Conservation (phyloP, 1,140 invertebrate species). For the Polypedilum vanderplanki region DNA sequence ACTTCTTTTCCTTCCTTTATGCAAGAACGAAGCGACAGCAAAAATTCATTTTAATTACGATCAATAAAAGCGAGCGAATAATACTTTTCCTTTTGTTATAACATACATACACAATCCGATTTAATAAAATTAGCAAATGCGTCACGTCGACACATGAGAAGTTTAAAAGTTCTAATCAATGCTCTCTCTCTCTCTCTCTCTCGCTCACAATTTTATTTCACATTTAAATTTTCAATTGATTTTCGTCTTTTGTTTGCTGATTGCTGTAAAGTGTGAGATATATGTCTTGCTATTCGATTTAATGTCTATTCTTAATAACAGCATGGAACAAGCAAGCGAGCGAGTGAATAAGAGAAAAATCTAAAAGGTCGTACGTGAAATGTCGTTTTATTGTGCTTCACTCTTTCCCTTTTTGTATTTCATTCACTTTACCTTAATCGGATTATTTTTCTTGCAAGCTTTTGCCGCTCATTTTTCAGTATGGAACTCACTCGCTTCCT, state of each 20-base stretch:
- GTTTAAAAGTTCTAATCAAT: conserved; percentile 6
- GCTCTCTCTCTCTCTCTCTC: not conserved
- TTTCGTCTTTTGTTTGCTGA: not conserved
- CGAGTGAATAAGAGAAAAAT: too few species aligned
- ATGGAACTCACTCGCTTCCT: not conserved
- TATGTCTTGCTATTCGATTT: conserved; percentile 12
- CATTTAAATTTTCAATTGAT: not conserved
- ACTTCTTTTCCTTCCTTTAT: not conserved
- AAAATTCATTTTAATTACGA: too few species aligned
- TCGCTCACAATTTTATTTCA: not conserved
- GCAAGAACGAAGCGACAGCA: too few species aligned
- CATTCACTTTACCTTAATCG: conserved; percentile 5
- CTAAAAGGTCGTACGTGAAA: conserved; percentile 17
- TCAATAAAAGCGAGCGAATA: too few species aligned
- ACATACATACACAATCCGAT: not conserved
- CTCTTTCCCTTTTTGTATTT: not conserved
- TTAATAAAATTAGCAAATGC: conserved; percentile 14
- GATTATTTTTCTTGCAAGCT: conserved; percentile 16
- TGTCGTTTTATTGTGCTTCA: not conserved
- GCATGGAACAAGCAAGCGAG: too few species aligned
- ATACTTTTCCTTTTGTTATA: too few species aligned
- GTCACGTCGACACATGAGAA: not conserved
- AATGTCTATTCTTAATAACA: not conserved
- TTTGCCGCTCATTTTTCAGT: conserved; percentile 7
- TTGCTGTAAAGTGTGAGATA: not conserved